Evolutionary conservation across 1,140 invertebrate species (phyloP).

Genomic region (Acyrthosiphon pisum): DNA sequence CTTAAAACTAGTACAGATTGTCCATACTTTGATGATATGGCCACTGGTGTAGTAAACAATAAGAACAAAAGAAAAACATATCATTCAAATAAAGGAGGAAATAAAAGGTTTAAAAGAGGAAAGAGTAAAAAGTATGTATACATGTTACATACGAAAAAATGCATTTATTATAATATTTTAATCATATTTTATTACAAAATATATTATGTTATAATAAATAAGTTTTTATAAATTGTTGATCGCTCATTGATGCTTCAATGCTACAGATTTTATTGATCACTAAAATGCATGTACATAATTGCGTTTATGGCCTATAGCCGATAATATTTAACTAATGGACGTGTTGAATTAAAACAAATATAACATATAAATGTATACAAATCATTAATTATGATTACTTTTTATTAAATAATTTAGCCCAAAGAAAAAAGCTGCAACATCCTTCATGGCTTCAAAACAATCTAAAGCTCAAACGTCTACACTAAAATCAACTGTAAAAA

Average conservation of each 20-base stretch:
- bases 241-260: background rate
- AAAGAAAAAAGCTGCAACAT: slow-evolving; percentile 16
- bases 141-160: background rate
- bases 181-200: background rate
- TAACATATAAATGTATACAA: background rate
- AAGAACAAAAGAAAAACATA: slow-evolving; percentile 32
- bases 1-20: slow-evolving; percentile 46
- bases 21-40: slow-evolving; percentile 47
- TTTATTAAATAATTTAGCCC: background rate
- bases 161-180: background rate
- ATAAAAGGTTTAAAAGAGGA: slow-evolving; percentile 43
- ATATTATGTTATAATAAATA: background rate
- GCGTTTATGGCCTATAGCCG: background rate
- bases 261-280: background rate
- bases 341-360: too few species aligned
- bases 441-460: background rate
- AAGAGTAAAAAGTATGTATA: slow-evolving; percentile 39
- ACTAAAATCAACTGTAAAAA: slow-evolving; percentile 30
- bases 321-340: background rate
- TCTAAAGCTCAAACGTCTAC: background rate
- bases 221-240: background rate
- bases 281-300: background rate
- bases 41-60: background rate
- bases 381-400: background rate
- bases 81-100: slow-evolving; percentile 47